These are phyloP conservation scores for Cephalotes varians DNA, from an alignment of 2,888 invertebrate genomes.

Conservation along the genomic window DNA sequence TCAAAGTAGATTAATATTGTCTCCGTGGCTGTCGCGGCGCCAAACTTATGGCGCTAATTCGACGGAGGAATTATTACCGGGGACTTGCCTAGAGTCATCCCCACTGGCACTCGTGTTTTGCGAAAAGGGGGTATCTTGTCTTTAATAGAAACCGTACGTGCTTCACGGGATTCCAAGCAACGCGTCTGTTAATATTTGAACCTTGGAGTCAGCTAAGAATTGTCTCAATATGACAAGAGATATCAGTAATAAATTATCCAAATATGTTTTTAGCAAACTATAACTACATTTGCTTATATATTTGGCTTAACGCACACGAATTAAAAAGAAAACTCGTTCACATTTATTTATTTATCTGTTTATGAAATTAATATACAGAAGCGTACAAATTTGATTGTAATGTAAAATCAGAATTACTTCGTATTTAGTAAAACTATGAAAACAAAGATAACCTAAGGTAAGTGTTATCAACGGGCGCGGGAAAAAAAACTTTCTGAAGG, in stretches of 20 bases:
- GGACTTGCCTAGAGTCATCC: slow-evolving; percentile 79
- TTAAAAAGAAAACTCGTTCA: background rate
- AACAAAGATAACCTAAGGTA: background rate
- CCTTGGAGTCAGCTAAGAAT: background rate
- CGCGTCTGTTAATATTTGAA: slow-evolving; percentile 59
- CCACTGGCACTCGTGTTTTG: slow-evolving; percentile 79
- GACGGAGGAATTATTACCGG: slow-evolving; percentile 83
- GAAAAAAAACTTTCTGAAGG: slow-evolving; percentile 10
- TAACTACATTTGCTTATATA: background rate
- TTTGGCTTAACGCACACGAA: background rate
- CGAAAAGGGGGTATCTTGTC: slow-evolving; percentile 70
- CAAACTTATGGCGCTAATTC: slow-evolving; percentile 85
- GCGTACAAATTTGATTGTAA: background rate
- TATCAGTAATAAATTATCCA: background rate
- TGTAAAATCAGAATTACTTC: background rate
- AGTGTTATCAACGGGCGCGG: background rate
- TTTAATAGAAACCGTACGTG: slow-evolving; percentile 76
- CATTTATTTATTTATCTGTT: background rate
- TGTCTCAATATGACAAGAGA: background rate
- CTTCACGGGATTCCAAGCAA: slow-evolving; percentile 59
- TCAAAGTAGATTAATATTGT: slow-evolving; percentile 86
- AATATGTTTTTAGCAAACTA: background rate
- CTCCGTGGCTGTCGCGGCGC: slow-evolving; percentile 82
- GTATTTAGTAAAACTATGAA: background rate
- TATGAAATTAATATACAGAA: background rate